Base-by-base conservation (phyloP, 2,797 vertebrate species). In the Microctenopoma lineatum region DNA sequence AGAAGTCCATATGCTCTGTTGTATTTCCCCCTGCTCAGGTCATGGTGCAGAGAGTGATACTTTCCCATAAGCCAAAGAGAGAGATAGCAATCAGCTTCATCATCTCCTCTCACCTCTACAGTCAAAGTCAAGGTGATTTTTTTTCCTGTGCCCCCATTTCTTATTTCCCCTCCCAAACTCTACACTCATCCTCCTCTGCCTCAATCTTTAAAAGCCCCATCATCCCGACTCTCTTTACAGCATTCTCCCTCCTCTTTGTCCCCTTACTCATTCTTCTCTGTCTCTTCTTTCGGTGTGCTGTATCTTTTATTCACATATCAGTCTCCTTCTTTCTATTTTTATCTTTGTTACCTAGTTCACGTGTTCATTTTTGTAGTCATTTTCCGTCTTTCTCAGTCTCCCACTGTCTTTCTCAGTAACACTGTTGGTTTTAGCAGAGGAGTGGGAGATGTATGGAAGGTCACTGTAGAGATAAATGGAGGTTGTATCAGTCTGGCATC, bases 391-490 rank as follows among this genome's bases (percentile, higher is more conserved):
- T 21, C 21, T 21, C 21, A 21, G 21, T 21, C 21, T 21, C 21
- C 21, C 21, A 21, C 21, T 21, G 21, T 21, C 21, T 21, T 21
- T 21, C 21, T 21, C 59, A 21, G 50, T 66, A 3, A 27, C 55
- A 48, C 34, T 42, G 15, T 27, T 59, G 41, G 42, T 62, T 71
- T 74, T 21, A 66, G 61, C 9, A 0, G 48, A 73, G 71, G 68
- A 54, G 67, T 53, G 32, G 53, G 41, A 61, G 50, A 66, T 44
- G 32, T 68, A 38, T 59, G 64, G 72, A 80, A 87, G 80, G 85
- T 85, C 83, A 81, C 57, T 45, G 55, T 58, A 18, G 72, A 80
- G 81, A 87, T 83, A 81, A 88, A 75, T 68, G 66, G 56, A 71
- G 48, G 50, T 76, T 72, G 73, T 73, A 86, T 85, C 78, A 46